A percentile compares a stretch with the other conserved stretches of the same genome.
phyloP scores from a whole-genome alignment of 2,888 invertebrate species.

The Onthophagus sagittarius region DNA sequence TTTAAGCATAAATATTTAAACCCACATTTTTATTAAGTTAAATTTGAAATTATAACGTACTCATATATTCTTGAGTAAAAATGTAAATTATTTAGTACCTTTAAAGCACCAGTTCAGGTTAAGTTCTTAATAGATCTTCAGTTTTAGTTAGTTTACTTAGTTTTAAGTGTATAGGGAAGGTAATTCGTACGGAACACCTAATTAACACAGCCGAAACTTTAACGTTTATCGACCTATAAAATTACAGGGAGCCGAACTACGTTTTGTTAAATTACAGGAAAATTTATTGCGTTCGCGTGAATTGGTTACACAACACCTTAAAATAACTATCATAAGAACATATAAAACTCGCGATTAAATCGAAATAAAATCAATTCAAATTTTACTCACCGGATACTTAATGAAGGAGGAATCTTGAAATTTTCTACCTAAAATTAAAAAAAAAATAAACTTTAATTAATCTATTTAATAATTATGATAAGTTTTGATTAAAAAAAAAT shows the following conservation, averaged over 20 bases:
- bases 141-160: too few relatives aligned
- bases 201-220: not conserved
- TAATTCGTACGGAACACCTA: not conserved
- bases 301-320: not conserved
- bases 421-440: not conserved
- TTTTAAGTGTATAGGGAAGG: too few relatives aligned
- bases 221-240: not conserved
- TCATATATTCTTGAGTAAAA: too few relatives aligned
- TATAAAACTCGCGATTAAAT: not conserved
- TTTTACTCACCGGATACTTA: not conserved
- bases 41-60: too few relatives aligned
- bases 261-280: not conserved
- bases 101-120: too few relatives aligned
- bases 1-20: too few relatives aligned
- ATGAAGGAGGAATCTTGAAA: not conserved
- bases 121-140: too few relatives aligned
- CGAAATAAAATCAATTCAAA: not conserved
- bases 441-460: not conserved
- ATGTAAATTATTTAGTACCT: too few relatives aligned
- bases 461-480: too few relatives aligned
- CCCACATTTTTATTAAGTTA: too few relatives aligned
- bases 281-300: not conserved
- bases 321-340: not conserved
- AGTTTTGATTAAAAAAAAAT: too few relatives aligned
- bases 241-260: not conserved